phyloP scores from a whole-genome alignment of 2,113 vertebrate genomes.

The Oryzias celebensis region DNA sequence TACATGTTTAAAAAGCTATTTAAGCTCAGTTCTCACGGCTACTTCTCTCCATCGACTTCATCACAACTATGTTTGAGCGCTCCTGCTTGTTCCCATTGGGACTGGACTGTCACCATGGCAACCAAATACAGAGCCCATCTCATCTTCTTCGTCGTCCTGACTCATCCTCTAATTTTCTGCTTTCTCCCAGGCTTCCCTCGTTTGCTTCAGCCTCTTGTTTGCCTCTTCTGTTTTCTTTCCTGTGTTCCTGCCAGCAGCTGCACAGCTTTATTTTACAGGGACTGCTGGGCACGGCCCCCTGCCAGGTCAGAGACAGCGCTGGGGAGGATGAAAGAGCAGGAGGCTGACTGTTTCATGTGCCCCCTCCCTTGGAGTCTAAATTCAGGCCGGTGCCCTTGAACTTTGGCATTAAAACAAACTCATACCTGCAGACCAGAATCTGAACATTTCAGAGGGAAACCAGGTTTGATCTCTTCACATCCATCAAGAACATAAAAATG shows the following conservation, averaged over 20 bases:
- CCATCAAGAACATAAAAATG: slow-evolving; percentile 33
- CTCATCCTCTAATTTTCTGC: not conserved
- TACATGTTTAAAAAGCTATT: too few species aligned
- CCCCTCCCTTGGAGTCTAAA: slow-evolving; percentile 24
- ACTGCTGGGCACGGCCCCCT: slow-evolving; percentile 58
- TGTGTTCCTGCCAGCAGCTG: slow-evolving; percentile 23
- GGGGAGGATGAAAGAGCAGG: slow-evolving; percentile 73
- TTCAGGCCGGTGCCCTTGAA: slow-evolving; percentile 7
- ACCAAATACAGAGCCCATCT: slow-evolving; percentile 10
- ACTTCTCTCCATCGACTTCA: too few species aligned
- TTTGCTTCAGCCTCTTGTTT: not conserved
- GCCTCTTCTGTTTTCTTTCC: not conserved
- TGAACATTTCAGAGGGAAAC: not conserved
- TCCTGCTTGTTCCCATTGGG: too few species aligned
- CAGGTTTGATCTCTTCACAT: slow-evolving; percentile 16
- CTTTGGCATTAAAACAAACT: slow-evolving; percentile 2
- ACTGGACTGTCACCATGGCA: slow-evolving; percentile 27
- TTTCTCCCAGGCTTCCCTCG: not conserved
- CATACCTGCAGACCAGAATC: too few species aligned
- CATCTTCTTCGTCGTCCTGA: not conserved
- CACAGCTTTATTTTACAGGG: slow-evolving; percentile 50
- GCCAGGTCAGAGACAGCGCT: slow-evolving; percentile 62
- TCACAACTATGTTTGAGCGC: too few species aligned
- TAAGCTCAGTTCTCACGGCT: too few species aligned
- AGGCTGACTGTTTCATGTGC: slow-evolving; percentile 76